Percentiles rank a stretch among this genome's conserved stretches.
phyloP scores from a whole-genome alignment of 2,888 invertebrate genomes.

The Electrophaes corylata region DNA sequence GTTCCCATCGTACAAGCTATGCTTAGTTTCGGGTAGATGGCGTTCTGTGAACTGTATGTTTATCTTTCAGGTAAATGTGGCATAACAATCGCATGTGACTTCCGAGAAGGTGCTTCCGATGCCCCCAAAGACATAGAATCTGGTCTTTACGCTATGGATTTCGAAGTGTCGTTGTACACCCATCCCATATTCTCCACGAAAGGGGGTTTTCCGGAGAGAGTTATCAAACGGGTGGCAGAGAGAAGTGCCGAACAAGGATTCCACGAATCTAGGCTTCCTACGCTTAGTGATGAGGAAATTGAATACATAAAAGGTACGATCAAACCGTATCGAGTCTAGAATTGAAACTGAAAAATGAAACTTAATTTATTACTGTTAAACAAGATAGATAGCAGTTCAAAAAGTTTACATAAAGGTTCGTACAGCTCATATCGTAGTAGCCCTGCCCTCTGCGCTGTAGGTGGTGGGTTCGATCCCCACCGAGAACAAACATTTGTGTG shows the following conservation, averaged over 20 bases:
- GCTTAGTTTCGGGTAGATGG: too few relatives aligned
- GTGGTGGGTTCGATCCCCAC: too few relatives aligned
- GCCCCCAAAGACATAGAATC: constrained; percentile 58
- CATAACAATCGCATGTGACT: constrained; percentile 67
- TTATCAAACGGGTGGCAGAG: constrained; percentile 65
- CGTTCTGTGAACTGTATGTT: too few relatives aligned
- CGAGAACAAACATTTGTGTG: too few relatives aligned
- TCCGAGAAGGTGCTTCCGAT: constrained; percentile 53
- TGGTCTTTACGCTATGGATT: constrained; percentile 58
- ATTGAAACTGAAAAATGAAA: too few relatives aligned
- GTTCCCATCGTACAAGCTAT: too few relatives aligned
- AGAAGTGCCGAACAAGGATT: constrained; percentile 77
- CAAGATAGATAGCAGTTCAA: too few relatives aligned
- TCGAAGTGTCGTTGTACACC: constrained; percentile 68
- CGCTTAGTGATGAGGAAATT: constrained; percentile 69
- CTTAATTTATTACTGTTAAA: too few relatives aligned
- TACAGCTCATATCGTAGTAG: too few relatives aligned
- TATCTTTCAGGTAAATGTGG: constrained; percentile 54
- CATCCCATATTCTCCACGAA: constrained; percentile 72
- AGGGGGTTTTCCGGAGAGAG: constrained; percentile 78
- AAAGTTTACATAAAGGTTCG: too few relatives aligned
- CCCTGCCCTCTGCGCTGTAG: too few relatives aligned
- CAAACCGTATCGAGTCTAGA: too few relatives aligned
- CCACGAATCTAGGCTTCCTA: constrained; percentile 71
- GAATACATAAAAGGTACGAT: constrained; percentile 60